Base-by-base conservation (phyloP, 1,140 invertebrate species). In the Pygmarrhopalites habei region DNA sequence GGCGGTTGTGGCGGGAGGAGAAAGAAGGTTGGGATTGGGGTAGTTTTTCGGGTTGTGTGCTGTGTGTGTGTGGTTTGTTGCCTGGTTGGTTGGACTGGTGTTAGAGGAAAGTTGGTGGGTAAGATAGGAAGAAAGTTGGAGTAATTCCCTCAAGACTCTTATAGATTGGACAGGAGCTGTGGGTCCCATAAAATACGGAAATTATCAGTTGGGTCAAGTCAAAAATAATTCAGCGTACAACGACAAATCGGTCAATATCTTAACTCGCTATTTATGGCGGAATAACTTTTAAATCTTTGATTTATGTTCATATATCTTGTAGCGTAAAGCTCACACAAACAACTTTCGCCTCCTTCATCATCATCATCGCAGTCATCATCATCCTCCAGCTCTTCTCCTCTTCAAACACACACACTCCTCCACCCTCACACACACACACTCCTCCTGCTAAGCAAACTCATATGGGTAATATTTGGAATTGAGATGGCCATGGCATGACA, bases 171-270 rank as follows among this genome's bases (percentile, higher is more conserved):
- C 29, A 44, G 44, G 57, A 35, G 60, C 52, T 62, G 60, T 19
- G 39, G 64, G 67, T 46, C 55, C 47, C 67, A 68, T 68, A 68
- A 68, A 68, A 56, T 68, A 64, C 15, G 15, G 56, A 63, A 62
- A 68, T 68, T 68, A 68, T 68, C 67, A 68, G 67, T 65, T 57
- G 63, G 67, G 62, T 65, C 62, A 68, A 65, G 57, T 7, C 15
- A 35, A 7, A 68, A 68, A 65, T 64, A 65, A 60, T 68, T 60
- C 62, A 58, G 47, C 46, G 26, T n/a, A 47, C 30, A 65, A 62
- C 55, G 67, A 68, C 67, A 68, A 68, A 68, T 68, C 67, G 67
- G 62, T 68, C 67, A 68, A 68, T 68, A 68, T 68, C 67, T 68
- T 65, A 68, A 65, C 63, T 68, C 67, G 53, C 53, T 68, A 68